Conservation (phyloP, 1,140 invertebrate species). For the Tenebrio molitor region DNA sequence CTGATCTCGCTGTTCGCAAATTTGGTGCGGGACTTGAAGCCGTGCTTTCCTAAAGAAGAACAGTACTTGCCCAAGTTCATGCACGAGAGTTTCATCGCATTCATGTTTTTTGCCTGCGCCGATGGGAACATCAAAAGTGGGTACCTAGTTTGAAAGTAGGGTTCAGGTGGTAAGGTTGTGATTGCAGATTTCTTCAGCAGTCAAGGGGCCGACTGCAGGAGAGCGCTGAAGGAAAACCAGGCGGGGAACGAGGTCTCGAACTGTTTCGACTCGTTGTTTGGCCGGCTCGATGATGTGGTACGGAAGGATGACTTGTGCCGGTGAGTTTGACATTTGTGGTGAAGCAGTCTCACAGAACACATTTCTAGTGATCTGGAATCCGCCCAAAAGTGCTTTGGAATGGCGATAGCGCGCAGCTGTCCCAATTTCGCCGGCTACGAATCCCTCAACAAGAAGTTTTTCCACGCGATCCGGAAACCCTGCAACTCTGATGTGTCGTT, state of each 20-base stretch:
- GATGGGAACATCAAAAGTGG: conserved; percentile 1
- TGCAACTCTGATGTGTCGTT: neutral
- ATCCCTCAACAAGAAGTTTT: neutral
- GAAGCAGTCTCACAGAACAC: too few species aligned
- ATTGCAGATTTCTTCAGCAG: conserved; percentile 24
- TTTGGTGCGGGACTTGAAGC: neutral
- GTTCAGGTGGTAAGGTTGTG: too few species aligned
- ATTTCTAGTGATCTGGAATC: neutral
- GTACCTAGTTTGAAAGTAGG: neutral
- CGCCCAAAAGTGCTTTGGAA: neutral
- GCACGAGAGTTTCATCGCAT: neutral
- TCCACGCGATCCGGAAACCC: neutral
- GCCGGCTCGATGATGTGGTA: neutral
- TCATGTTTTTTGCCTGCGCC: neutral
- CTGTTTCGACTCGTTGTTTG: neutral
- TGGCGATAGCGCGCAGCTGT: neutral
- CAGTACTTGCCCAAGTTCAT: conserved; percentile 7
- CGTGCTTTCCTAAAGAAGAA: neutral
- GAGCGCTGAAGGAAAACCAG: neutral
- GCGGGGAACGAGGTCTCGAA: neutral
- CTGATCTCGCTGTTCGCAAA: neutral
- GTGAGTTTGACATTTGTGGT: neutral
- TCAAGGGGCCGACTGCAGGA: neutral
- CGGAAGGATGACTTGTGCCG: neutral
- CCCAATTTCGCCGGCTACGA: neutral